These are phyloP conservation scores for Halcyon leucocephala DNA, from an alignment of 2,797 vertebrate species.

Conservation along the genomic window DNA sequence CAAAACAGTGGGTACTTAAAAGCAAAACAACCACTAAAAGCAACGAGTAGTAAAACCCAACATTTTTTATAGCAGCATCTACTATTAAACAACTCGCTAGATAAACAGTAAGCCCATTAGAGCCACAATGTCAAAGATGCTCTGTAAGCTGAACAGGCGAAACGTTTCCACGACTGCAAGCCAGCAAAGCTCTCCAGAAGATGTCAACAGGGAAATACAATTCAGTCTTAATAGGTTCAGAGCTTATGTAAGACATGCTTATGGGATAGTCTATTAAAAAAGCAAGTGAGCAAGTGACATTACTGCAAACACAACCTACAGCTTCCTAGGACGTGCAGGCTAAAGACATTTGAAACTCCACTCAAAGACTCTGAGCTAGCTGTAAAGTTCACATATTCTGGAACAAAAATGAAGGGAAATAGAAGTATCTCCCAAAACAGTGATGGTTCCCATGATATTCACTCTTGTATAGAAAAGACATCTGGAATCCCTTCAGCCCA, in stretches of 20 bases:
- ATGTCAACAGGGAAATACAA: conserved; percentile 67
- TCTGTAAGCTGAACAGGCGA: conserved; percentile 42
- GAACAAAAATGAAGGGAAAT: not conserved
- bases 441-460: not conserved
- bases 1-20: not conserved
- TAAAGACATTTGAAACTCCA: not conserved
- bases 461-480: not conserved
- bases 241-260: conserved; percentile 45
- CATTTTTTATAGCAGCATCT: not conserved
- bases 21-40: not conserved
- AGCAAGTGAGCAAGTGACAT: conserved; percentile 2
- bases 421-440: not conserved
- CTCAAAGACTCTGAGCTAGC: not conserved
- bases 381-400: not conserved
- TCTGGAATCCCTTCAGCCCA: not conserved
- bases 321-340: not conserved
- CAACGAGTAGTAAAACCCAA: not conserved
- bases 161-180: conserved; percentile 47
- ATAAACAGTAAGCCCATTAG: conserved; percentile 58
- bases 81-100: conserved; percentile 47
- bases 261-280: conserved; percentile 19
- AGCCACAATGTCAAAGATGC: conserved; percentile 32
- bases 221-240: conserved; percentile 56
- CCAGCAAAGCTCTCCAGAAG: conserved; percentile 38
- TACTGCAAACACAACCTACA: conserved; percentile 30